Evolutionary conservation across 64 coral and sea anemone genomes (phyloP).

Genomic region (Dendrophyllia cribrosa): DNA sequence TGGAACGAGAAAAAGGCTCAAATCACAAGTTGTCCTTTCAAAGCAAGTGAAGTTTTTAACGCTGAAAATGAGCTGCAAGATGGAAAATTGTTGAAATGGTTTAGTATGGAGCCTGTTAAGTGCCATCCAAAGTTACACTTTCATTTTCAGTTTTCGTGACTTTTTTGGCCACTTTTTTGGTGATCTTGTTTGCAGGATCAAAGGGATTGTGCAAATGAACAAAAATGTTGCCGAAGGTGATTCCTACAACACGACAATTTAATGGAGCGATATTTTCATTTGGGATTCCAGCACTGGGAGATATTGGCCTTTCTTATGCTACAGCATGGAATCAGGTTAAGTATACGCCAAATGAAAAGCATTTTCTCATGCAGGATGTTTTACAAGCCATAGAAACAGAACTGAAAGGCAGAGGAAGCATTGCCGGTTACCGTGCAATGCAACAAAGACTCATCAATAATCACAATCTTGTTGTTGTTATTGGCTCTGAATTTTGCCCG

Average conservation of each 20-base stretch:
- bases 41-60: too few relatives aligned
- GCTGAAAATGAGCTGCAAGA: too few relatives aligned
- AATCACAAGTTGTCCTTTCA: too few relatives aligned
- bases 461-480: slow-evolving; percentile 47
- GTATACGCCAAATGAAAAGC: slow-evolving; percentile 58
- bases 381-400: slow-evolving; percentile 48
- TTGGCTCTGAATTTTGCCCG: too few relatives aligned
- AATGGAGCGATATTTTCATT: slow-evolving; percentile 42
- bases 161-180: background rate
- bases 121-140: background rate
- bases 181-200: background rate
- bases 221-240: background rate
- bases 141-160: slow-evolving; percentile 6
- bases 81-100: too few relatives aligned
- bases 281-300: slow-evolving; percentile 13
- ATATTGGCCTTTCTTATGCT: slow-evolving; percentile 35
- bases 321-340: slow-evolving; percentile 56
- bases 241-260: slow-evolving; percentile 38
- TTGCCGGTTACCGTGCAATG: slow-evolving; percentile 73
- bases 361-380: slow-evolving; percentile 42
- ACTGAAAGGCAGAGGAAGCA: slow-evolving; percentile 72
- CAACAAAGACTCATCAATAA: slow-evolving; percentile 60
- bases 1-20: too few relatives aligned
- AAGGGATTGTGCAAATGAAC: background rate
- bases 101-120: background rate